A percentile compares a stretch with the other conserved stretches of the same genome.
Evolutionary conservation across 2,113 vertebrate species (phyloP).

Genomic region (Actinemys pallida): DNA sequence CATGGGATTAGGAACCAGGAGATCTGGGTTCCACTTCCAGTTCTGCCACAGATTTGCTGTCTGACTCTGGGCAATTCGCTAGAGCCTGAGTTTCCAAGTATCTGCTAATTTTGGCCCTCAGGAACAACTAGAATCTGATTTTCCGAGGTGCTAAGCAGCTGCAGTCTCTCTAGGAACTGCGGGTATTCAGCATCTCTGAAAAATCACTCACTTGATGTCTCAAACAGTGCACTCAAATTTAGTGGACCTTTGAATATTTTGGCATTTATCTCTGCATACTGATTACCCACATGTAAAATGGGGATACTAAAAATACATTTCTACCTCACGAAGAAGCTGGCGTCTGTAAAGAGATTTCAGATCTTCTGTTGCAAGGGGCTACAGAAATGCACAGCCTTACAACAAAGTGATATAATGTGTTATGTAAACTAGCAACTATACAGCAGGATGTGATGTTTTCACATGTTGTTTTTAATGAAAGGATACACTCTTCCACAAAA

Average conservation of each 20-base stretch:
- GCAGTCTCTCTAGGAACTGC: not conserved
- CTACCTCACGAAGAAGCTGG: not conserved
- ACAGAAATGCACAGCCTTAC: not conserved
- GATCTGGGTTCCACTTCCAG: not conserved
- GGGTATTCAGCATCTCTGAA: not conserved
- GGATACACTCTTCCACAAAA: not conserved
- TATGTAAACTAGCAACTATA: not conserved
- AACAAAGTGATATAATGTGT: not conserved
- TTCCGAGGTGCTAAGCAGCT: not conserved
- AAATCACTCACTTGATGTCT: not conserved
- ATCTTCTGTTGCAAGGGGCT: not conserved
- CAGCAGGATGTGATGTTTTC: not conserved
- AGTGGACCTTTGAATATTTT: not conserved
- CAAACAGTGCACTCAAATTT: not conserved
- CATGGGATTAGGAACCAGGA: not conserved
- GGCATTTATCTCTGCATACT: not conserved
- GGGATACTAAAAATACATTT: rapidly evolving
- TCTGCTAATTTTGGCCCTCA: not conserved
- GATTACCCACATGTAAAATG: not conserved
- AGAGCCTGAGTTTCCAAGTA: not conserved
- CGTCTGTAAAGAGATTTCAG: not conserved
- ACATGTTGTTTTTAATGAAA: not conserved
- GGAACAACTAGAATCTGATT: not conserved
- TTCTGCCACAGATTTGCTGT: not conserved
- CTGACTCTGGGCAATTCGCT: not conserved